Evolutionary conservation across 2,113 vertebrate species (phyloP), one percentile per base, ranked within the genome.

Genomic region (Poeciliopsis turrubarensis): DNA sequence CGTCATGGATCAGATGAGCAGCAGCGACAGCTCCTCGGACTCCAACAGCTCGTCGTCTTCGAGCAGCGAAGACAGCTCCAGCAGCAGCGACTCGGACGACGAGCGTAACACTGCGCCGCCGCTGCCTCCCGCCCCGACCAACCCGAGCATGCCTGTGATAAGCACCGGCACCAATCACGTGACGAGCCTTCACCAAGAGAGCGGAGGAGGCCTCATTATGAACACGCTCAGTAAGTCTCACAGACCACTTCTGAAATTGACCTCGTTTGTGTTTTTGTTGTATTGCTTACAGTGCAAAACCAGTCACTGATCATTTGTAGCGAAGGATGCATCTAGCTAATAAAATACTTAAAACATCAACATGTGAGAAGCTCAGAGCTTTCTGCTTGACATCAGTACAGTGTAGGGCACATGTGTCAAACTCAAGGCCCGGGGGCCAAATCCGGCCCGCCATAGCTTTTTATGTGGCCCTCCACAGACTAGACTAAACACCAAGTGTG

Each of bases 1-100:
- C 64, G 91, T 96, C 76, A 97, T 99, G 94, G 96, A 97, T 87
- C 97, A 99, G 93, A 94, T 99, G 95, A 97, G 96, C 92, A 98
- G 96, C 71, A 95, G 96, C 6, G 95, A 96, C 87, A 98, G 96
- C 91, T 98, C 97, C 17, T 97, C 96, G 1, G 95, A 95, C 84
- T 98, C 98, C 34, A 96, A 96, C 91, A 97, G 96, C 94, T 97
- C 97, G 44, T 98, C 97, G 0, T 96, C 97, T 61, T 97, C 96
- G 77, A 96, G 96, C 79, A 96, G 95, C 27, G 96, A 95, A 3
- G 95, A 96, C 86, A 96, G 96, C 93, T 97, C 97, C 44, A 94
- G 92, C 88, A 93, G 95, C 90, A 94, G 94, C 0, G 97, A 97
- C 71, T 96, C 96, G 0, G 97, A 98, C 77, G 94, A 95, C 0